phyloP scores from a whole-genome alignment of 2,888 invertebrate species.

The Sinotaia quadrata region DNA sequence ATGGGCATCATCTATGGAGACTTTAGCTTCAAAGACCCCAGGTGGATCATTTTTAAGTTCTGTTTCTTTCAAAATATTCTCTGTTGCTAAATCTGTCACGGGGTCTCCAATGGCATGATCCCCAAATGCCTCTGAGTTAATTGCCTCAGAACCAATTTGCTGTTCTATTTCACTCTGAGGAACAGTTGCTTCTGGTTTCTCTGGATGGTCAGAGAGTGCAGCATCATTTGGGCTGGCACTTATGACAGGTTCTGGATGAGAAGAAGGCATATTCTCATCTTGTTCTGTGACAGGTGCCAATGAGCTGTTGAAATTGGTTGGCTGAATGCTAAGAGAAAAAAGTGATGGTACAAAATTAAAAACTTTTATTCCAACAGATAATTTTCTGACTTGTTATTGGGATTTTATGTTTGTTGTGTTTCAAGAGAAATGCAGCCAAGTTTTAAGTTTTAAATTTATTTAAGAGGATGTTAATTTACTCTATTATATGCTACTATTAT shows the following conservation, averaged over 20 bases:
- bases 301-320: constrained; percentile 3
- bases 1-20: constrained; percentile 10
- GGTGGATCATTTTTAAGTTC: background rate
- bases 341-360: too few relatives aligned
- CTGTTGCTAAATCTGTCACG: constrained; percentile 48
- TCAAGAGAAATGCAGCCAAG: too few relatives aligned
- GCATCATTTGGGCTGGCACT: constrained; percentile 6
- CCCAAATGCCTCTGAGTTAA: background rate
- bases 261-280: constrained; percentile 33
- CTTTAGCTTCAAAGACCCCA: constrained; percentile 14
- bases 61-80: constrained; percentile 51
- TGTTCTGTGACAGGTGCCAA: constrained; percentile 43
- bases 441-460: too few relatives aligned
- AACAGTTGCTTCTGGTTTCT: constrained; percentile 9
- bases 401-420: too few relatives aligned
- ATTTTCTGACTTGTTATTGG: too few relatives aligned
- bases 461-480: too few relatives aligned
- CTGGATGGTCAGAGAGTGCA: constrained; percentile 3
- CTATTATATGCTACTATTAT: too few relatives aligned
- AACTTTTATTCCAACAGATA: too few relatives aligned
- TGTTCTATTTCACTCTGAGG: constrained; percentile 7
- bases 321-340: constrained; percentile 21
- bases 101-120: constrained; percentile 42
- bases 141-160: background rate
- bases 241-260: background rate